Conservation (phyloP, 2,888 invertebrate genomes). For the Pheosia gnoma region DNA sequence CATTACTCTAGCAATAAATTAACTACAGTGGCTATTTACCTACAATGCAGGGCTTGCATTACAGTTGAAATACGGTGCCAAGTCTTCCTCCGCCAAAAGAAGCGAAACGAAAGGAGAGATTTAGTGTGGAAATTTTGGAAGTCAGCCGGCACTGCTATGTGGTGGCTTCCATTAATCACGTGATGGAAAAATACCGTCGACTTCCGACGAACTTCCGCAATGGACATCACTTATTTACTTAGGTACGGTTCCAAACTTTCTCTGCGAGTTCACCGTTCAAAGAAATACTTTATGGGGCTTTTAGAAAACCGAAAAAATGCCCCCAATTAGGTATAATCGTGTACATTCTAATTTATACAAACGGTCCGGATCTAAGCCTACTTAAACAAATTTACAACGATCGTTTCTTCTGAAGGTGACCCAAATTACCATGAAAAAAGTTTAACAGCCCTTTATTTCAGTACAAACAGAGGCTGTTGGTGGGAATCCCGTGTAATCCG, state of each 20-base stretch:
- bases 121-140: conserved; percentile 82
- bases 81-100: conserved; percentile 78
- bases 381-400: conserved; percentile 81
- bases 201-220: conserved; percentile 53
- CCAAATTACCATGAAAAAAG: conserved; percentile 83
- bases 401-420: conserved; percentile 80
- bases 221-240: conserved; percentile 48
- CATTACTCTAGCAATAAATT: conserved; percentile 37
- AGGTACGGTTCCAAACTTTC: conserved; percentile 30
- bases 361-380: conserved; percentile 71
- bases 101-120: conserved; percentile 76
- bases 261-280: conserved; percentile 22
- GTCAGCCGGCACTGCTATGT: conserved; percentile 77
- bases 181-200: conserved; percentile 69
- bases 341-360: conserved; percentile 70
- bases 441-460: conserved; percentile 83
- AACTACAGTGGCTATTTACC: conserved; percentile 64
- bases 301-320: conserved; percentile 26
- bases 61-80: conserved; percentile 81
- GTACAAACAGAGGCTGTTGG: conserved; percentile 81
- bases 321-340: conserved; percentile 50
- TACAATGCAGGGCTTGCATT: conserved; percentile 75
- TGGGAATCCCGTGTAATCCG: conserved; percentile 81
- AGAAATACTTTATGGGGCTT: conserved; percentile 16
- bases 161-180: conserved; percentile 77